Base-by-base conservation (phyloP, 2,797 vertebrate genomes). In the Astyanax mexicanus region DNA sequence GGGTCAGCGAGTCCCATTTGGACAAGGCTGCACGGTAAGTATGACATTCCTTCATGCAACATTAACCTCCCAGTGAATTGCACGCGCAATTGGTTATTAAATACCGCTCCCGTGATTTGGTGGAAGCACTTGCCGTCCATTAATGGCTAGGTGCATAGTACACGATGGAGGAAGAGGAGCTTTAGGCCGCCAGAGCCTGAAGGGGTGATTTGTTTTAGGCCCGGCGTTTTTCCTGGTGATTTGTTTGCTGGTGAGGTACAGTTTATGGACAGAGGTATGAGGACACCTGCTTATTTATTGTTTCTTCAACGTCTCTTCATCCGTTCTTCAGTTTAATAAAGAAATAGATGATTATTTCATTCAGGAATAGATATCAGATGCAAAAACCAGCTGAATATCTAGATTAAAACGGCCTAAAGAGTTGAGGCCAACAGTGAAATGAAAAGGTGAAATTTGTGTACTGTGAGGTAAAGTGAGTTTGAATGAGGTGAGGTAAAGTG, bases 41-140 rank as follows among this genome's bases (percentile, higher is more conserved):
- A 92, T 93, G 93, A 93, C 93, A 94, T 92, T 93, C 92, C 91
- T 93, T 93, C 93, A 94, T 91, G 93, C 92, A 90, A 92, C 93
- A 93, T 93, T 93, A 94, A 91, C 87, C 88, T 86, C 85, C 17
- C 80, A 86, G 91, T 92, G 92, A 93, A 93, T 91, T 88, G 91
- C 90, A 92, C 81, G 91, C 91, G 91, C 92, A 93, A 93, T 92
- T 94, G 91, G 92, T 91, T 93, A 93, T 94, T 94, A 93, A 93
- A 92, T 90, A 92, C 92, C 88, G 91, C 89, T 91, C 89, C 88
- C 89, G 88, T 89, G 91, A 87, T 90, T 90, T 90, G 89, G 90
- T 89, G 87, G 89, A 91, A 88, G 86, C 88, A 87, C 89, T 89
- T 88, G 86, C 88, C 88, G 86, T 90, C 87, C 89, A 89, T 92